Evolutionary conservation across 2,797 vertebrate species (phyloP), one percentile per base, ranked within the genome.

Genomic region (Hemitrygon akajei): DNA sequence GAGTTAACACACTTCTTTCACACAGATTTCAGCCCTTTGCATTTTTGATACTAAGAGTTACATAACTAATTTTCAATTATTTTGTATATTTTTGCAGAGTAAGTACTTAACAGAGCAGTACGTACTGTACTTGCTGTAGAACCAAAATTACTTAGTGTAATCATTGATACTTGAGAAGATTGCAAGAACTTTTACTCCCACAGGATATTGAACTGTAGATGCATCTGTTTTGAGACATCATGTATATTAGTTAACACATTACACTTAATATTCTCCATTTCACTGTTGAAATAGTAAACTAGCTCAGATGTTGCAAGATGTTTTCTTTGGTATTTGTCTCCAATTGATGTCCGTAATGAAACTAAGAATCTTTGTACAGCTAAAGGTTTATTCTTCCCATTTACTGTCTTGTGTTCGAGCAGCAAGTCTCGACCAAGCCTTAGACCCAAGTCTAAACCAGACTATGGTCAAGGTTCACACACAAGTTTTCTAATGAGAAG

Each of bases 101-200:
- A 18, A 18, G 2, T 89, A 89, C 30, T 34, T 89, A 34, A 34
- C n/a, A 66, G 56, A 66, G 82, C 66, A 89, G 86, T 89, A 89
- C 86, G 20, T 63, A 22, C 10, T 66, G 86, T 89, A 34, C 63
- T 63, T 69, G n/a, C 18, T 69, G 86, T 11, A 18, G 34, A 69
- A 16, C 63, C 86, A 66, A 69, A 10, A 37, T 22, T 37, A 69
- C 69, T 87, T 69, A 25, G n/a, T n/a, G 20, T 2, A 89, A 37
- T 63, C 34, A 89, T 69, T n/a, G n/a, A 69, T 89, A 20, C n/a
- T 89, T 89, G 86, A 89, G 86, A 20, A 63, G 69, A 69, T 89
- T 69, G 6, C n/a, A 69, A 20, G n/a, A 69, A 20, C 60, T 69
- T 69, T 89, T 66, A 89, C 60, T 66, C 86, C 60, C 60, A 89